Conservation (phyloP, 1,140 invertebrate genomes). For the Leguminivora glycinivorella region DNA sequence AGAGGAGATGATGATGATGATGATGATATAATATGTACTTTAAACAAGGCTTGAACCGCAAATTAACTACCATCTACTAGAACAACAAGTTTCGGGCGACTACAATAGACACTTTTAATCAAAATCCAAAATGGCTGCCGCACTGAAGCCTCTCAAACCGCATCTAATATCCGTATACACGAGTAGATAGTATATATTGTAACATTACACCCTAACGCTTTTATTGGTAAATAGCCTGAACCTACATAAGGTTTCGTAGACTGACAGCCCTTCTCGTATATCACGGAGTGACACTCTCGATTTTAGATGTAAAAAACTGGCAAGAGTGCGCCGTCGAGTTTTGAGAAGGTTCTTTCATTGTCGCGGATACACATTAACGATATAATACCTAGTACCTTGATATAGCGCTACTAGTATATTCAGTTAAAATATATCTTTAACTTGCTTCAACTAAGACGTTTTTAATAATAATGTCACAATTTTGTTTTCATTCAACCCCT, state of each 20-base stretch:
- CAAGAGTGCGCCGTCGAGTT: background rate
- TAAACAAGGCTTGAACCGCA: no score
- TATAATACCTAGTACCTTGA: background rate
- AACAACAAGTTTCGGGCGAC: no score
- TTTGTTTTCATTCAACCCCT: no score
- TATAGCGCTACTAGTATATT: no score
- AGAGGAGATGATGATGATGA: no score
- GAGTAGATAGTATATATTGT: constrained; percentile 13
- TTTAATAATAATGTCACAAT: no score
- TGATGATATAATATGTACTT: no score
- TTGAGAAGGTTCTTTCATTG: background rate
- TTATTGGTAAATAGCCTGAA: constrained; percentile 16
- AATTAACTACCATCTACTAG: no score
- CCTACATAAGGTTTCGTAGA: constrained; percentile 47
- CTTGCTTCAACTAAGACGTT: no score
- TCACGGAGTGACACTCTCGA: constrained; percentile 50
- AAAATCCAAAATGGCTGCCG: no score
- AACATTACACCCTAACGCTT: constrained; percentile 26
- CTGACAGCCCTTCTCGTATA: constrained; percentile 43
- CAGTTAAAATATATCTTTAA: no score
- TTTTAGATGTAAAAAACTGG: constrained; percentile 50
- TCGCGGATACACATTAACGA: background rate
- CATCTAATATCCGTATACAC: background rate
- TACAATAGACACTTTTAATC: no score
- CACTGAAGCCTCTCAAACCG: background rate